These are phyloP conservation scores for Aurelia sp. DNA, from an alignment of 30 jellyfish, hydroid and myxozoan genomes.

Conservation along the genomic window DNA sequence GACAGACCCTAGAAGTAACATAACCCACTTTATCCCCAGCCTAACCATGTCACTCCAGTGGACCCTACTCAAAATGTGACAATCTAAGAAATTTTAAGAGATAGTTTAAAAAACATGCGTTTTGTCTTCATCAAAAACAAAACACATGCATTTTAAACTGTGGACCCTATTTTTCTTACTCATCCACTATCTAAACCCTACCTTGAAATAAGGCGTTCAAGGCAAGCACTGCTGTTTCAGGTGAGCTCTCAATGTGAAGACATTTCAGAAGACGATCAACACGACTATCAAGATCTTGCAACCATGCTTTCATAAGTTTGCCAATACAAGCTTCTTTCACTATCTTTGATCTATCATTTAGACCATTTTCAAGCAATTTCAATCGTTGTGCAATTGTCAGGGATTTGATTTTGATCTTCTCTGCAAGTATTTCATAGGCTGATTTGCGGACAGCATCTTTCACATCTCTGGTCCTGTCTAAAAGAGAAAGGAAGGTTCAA, in stretches of 20 bases:
- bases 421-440: constrained; percentile 79
- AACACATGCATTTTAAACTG: too few relatives aligned
- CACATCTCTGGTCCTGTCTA: constrained; percentile 90
- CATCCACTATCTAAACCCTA: neutral
- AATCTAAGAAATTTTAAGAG: too few relatives aligned
- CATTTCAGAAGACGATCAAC: constrained; percentile 73
- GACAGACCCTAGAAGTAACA: too few relatives aligned
- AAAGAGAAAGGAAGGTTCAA: neutral
- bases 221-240: constrained; percentile 63
- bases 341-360: constrained; percentile 77
- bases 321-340: constrained; percentile 83
- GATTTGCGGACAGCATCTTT: constrained; percentile 84
- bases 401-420: constrained; percentile 82
- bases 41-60: too few relatives aligned
- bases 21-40: too few relatives aligned
- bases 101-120: too few relatives aligned
- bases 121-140: too few relatives aligned
- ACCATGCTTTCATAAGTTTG: constrained; percentile 79
- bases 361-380: constrained; percentile 71
- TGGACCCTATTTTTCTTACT: too few relatives aligned
- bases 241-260: constrained; percentile 89
- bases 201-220: constrained; percentile 84
- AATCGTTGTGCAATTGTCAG: constrained; percentile 90
- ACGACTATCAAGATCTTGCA: constrained; percentile 55
- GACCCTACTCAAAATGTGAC: too few relatives aligned